Evolutionary conservation across 2,888 invertebrate species (phyloP), one percentile per base, ranked within the genome.

Genomic region (Drosophila fungiperda): DNA sequence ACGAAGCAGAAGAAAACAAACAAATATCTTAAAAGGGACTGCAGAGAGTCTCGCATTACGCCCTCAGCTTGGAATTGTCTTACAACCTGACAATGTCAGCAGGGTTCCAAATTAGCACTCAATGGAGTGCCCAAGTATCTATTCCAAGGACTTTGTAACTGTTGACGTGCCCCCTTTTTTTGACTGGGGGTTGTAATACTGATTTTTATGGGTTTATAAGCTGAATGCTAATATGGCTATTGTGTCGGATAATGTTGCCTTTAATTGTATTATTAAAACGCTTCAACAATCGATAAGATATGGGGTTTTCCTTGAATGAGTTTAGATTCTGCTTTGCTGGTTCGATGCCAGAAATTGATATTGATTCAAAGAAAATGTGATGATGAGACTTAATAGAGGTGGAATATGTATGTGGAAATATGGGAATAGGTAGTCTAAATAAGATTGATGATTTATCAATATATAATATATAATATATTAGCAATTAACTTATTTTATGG

Each of bases 41-140:
- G 12, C 58, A 58, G 55, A 68, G 63, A 59, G 67, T 75, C 83
- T 85, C 88, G 69, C 72, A 68, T 85, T 85, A 75, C 84, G 72
- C 87, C 88, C 85, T 81, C 77, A 87, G 75, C 57, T 62, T 53
- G 82, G 85, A 63, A 58, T 88, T 88, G 80, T 68, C 83, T 87
- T 87, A 83, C 76, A n/a, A 48, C 36, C 75, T 65, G 82, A 67
- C 74, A 50, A 63, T 77, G 52, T 64, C 66, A 82, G 54, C 55
- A 52, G 53, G 62, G 40, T 59, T 36, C 58, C 54, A 72, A 69
- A 80, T 85, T 82, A 57, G 74, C 68, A 74, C 72, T 38, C 38
- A 38, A 82, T 81, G 75, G 68, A 82, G 67, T 58, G 50, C 42
- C 53, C 26, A 69, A 68, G 58, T 60, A 58, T 53, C 62, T 60